These are phyloP conservation scores for Oligia fasciuncula DNA, from an alignment of 2,888 invertebrate species.

Conservation along the genomic window DNA sequence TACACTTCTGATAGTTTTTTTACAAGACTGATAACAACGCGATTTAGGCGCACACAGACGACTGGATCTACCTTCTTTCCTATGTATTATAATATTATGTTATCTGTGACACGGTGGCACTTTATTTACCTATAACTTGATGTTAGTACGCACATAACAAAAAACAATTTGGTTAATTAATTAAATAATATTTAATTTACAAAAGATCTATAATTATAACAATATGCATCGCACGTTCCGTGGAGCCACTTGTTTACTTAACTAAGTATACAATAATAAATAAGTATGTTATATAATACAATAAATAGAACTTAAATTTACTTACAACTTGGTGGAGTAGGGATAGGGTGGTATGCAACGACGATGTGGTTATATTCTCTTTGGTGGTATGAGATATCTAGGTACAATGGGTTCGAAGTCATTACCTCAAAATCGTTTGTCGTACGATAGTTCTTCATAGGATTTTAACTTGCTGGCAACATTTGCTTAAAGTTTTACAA, in stretches of 20 bases:
- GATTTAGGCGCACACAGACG: background rate
- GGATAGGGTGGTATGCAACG: background rate
- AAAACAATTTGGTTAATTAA: background rate
- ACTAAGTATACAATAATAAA: background rate
- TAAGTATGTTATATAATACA: background rate
- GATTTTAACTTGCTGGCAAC: background rate
- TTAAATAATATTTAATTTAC: slow-evolving; percentile 34
- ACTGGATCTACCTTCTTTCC: background rate
- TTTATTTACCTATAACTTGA: background rate
- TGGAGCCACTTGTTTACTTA: slow-evolving; percentile 1
- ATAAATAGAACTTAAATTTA: slow-evolving; percentile 40
- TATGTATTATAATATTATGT: background rate
- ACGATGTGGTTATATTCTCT: too few relatives aligned
- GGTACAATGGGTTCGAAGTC: background rate
- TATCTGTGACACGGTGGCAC: background rate
- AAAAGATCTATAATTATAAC: slow-evolving; percentile 17
- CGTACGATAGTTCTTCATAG: background rate
- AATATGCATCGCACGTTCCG: background rate
- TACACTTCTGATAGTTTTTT: background rate
- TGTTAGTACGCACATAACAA: background rate
- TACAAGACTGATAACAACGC: background rate
- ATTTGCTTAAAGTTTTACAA: background rate
- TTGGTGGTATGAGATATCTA: background rate
- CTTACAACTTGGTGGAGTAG: background rate
- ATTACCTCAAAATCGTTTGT: background rate